phyloP scores from a whole-genome alignment of 2,113 vertebrate genomes.

The Tachuris rubrigastra region DNA sequence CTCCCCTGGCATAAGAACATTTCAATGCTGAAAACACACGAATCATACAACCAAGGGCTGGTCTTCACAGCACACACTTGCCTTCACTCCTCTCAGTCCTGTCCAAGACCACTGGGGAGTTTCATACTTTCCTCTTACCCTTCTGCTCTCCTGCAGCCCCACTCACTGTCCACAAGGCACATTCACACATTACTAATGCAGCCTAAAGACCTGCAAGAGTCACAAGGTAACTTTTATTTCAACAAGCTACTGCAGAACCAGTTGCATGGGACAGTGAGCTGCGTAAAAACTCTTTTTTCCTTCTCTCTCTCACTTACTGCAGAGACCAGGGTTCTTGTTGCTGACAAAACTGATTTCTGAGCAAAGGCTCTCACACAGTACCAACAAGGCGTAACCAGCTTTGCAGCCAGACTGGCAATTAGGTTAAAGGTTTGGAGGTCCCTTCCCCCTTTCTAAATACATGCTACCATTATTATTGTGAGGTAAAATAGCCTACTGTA shows the following conservation, averaged over 20 bases:
- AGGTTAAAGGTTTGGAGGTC: neutral
- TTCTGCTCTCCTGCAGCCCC: neutral
- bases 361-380: neutral
- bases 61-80: neutral
- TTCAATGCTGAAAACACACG: neutral
- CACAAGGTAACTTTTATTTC: neutral
- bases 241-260: neutral
- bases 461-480: neutral
- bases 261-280: neutral
- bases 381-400: neutral
- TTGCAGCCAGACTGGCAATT: neutral
- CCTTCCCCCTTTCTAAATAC: neutral
- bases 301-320: neutral
- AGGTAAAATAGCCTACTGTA: neutral
- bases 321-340: neutral
- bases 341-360: neutral
- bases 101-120: neutral
- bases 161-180: neutral
- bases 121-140: neutral
- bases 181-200: neutral
- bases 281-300: neutral
- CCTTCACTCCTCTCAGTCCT: neutral
- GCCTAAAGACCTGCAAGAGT: neutral
- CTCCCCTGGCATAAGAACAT: neutral
- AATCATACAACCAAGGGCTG: neutral